Evolutionary conservation across 2,888 invertebrate genomes (phyloP), one percentile per base, ranked within the genome.

Genomic region (Melanophora roralis): DNA sequence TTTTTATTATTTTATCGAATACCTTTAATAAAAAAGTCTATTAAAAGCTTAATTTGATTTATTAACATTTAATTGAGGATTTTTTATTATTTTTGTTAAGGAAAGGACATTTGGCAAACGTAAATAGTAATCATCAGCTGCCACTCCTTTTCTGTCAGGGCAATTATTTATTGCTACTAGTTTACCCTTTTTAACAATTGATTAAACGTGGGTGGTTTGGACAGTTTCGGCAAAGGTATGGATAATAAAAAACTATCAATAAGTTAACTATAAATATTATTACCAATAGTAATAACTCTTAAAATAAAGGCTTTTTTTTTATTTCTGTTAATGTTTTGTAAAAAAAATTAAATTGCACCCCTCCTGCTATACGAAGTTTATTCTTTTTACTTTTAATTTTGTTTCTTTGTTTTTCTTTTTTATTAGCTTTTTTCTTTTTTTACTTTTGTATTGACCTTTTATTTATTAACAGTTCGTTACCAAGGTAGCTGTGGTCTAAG

Each of bases 11-110:
- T 7, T 5, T 32, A 34, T 51, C 1, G 9, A 14, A 19, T 34
- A 0, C 60, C 27, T n/a, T 38, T 32, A 27, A 6, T 11, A 5
- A n/a, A 5, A 11, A 49, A 47, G 23, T 49, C 21, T 34, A 49
- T 9, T 43, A 60, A 23, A 11, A 49, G 36, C 9, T 0, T 11
- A 65, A 62, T 53, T 64, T 51, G 14, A 14, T 57, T 49, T 59
- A 80, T 80, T 69, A 80, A 80, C 72, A 47, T 68, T 80, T 76
- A 57, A 80, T 72, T 51, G 45, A 27, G 55, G 57, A 75, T 76
- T 68, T 57, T 0, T 75, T 75, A 69, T 34, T 68, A 16, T 16
- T 73, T 38, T 73, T 38, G 12, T n/a, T 68, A 14, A 51, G 45
- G 14, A 73, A 45, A 14, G 7, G 23, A 21, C n/a, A 9, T 19